Conservation (phyloP, 2,888 invertebrate species). For the Tenthredo notha region DNA sequence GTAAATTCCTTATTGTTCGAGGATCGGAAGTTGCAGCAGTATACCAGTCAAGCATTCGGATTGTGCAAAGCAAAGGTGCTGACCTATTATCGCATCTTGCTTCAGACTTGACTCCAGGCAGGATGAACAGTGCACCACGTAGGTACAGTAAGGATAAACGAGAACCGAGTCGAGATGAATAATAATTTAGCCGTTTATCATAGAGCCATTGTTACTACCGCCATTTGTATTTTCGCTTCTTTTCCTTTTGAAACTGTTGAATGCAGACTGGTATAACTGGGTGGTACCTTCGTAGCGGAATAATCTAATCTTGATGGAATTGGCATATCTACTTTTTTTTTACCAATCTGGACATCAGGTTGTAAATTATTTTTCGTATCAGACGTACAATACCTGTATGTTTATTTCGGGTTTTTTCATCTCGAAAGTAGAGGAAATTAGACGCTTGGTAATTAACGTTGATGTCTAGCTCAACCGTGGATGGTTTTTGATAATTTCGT, state of each 20-base stretch:
- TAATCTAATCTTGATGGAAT: neutral
- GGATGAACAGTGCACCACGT: slow-evolving; percentile 1
- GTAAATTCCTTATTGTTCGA: slow-evolving; percentile 46
- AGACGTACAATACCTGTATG: neutral
- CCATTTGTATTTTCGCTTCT: slow-evolving; percentile 14
- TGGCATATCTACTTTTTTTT: neutral
- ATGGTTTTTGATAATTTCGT: neutral
- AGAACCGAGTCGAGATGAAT: slow-evolving; percentile 19
- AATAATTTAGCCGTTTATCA: slow-evolving; percentile 25
- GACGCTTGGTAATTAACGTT: neutral
- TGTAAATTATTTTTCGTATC: neutral
- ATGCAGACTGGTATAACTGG: neutral
- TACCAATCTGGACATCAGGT: neutral
- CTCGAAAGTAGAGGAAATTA: neutral
- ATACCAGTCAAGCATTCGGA: slow-evolving; percentile 18
- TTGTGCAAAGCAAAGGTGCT: slow-evolving; percentile 40
- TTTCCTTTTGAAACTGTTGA: neutral
- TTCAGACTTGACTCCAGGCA: slow-evolving; percentile 27
- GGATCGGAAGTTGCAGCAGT: slow-evolving; percentile 43
- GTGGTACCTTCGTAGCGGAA: neutral
- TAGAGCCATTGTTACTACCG: slow-evolving; percentile 18
- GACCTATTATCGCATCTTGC: slow-evolving; percentile 31
- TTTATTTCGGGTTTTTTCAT: neutral
- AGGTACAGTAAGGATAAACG: neutral
- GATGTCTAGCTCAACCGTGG: neutral